Conservation (phyloP, 2,888 invertebrate species). For the Apomyelois bistriatella region DNA sequence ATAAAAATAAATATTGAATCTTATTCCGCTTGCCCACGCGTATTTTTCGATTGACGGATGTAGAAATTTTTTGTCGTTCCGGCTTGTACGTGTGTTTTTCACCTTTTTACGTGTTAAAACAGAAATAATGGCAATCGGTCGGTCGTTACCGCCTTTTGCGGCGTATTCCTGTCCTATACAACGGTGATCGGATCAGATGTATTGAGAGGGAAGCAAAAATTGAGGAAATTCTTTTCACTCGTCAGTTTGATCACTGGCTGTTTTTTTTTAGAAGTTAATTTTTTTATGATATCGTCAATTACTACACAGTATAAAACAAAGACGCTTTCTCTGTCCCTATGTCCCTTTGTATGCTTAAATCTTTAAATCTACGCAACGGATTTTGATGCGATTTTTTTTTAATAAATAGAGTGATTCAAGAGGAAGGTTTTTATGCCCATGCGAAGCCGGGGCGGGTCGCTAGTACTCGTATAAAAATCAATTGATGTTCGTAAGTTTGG, state of each 20-base stretch:
- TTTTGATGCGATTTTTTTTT: too few relatives aligned
- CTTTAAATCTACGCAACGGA: too few relatives aligned
- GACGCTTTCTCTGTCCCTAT: too few relatives aligned
- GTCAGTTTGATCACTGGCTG: neutral
- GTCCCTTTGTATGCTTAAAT: too few relatives aligned
- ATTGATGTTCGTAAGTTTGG: too few relatives aligned
- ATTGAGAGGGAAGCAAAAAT: neutral
- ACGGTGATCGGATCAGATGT: neutral
- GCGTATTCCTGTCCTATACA: neutral
- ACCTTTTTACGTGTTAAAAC: conserved; percentile 11
- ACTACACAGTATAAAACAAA: too few relatives aligned
- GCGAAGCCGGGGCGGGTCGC: too few relatives aligned
- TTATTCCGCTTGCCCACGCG: neutral
- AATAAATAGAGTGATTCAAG: too few relatives aligned
- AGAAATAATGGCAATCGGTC: conserved; percentile 8
- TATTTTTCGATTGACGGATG: neutral
- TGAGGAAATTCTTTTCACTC: neutral
- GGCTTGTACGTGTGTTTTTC: neutral
- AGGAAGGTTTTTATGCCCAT: too few relatives aligned
- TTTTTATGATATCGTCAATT: too few relatives aligned
- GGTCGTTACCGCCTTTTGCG: conserved; percentile 6
- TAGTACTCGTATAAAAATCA: too few relatives aligned
- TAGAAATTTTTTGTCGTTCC: neutral
- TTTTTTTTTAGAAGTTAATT: too few relatives aligned
- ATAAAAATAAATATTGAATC: neutral